Base-by-base conservation (phyloP, 2,888 invertebrate species). In the Anodontia alba region DNA sequence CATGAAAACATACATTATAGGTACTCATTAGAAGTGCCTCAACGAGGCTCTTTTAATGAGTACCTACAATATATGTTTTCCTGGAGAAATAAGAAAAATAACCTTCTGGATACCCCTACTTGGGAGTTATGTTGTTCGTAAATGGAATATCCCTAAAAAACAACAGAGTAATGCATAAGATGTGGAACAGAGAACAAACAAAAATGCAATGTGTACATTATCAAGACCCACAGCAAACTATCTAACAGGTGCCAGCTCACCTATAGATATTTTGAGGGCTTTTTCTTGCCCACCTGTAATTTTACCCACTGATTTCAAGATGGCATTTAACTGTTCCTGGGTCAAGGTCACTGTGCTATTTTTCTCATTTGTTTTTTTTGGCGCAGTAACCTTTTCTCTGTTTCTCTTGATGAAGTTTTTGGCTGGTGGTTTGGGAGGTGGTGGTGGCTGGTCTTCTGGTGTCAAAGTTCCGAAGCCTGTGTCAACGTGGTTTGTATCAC, bases 271-370 rank as follows among this genome's bases (percentile, higher is more conserved):
- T 76, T 89, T 88, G 0, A 92, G 78, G 43, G 88, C 84, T 76
- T 89, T 89, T 70, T 91, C 90, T 68, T 83, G 87, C 20, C 90
- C 90, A 23, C 88, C 83, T 8, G 89, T 86, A 51, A 87, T 83
- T 80, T 91, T 91, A 54, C 91, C 91, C 5, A 93, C 90, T 17
- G 93, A 91, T 31, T 86, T 85, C 66, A 93, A 84, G 26, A 93
- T 90, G 8, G 92, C 90, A 73, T 90, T 91, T 46, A 93, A 83
- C 81, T 93, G 92, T 8, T 91, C 91, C 72, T 93, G 91, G 1
- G 92, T 92, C 46, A 93, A 79, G 42, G 92, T 93, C 49, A 92
- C 91, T 15, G 90, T 88, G 46, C 78, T 81, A n/a, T 78, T 77
- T 8, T 74, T 38, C 12, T 87, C 83, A 12, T 67, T 66, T 36